Base-by-base conservation (phyloP, 1,140 invertebrate genomes). In the Euura lappo region DNA sequence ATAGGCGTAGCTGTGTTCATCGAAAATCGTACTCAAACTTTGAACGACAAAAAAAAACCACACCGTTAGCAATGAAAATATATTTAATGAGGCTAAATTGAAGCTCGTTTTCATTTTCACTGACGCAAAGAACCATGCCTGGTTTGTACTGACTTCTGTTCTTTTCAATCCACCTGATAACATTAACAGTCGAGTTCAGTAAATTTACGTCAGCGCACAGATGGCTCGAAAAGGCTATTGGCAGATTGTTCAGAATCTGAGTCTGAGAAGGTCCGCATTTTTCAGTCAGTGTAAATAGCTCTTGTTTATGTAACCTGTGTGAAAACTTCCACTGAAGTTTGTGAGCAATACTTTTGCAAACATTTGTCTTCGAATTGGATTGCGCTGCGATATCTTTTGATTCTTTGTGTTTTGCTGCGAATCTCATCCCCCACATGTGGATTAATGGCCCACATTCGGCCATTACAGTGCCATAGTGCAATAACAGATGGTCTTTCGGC, bases 111-210 rank as follows among this genome's bases (percentile, higher is more conserved):
- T 73, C 72, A 73, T 70, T 65, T 70, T 65, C 68, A 11, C 45
- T 6, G 44, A 70, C 44, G 28, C 44, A 71, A 44, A 74, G 70
- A 43, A 72, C 70, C 70, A 74, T 74, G 64, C 65, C 66, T 44
- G 70, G 70, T 44, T 74, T 72, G 65, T 74, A 74, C 44, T 13
- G 45, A 69, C 70, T 71, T 10, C 73, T 70, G 69, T 74, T 74
- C 72, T 71, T 68, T 51, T 68, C 47, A 13, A 72, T 60, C 73
- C 73, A 74, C 44, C 65, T 65, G 45, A 64, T 7, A 42, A 64
- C 43, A 3, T 72, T 44, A 13, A 72, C 65, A 44, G 42, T 68
- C 3, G 44, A 45, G 68, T 72, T 72, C 43, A 72, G 47, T 46
- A 45, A 45, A 8, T 68, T 68, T 5, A 44, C n/a, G 10, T 72